Percentiles rank a stretch among this genome's conserved stretches.
Evolutionary conservation across 2,113 vertebrate genomes (phyloP).

Genomic region (Dipodomys spectabilis): DNA sequence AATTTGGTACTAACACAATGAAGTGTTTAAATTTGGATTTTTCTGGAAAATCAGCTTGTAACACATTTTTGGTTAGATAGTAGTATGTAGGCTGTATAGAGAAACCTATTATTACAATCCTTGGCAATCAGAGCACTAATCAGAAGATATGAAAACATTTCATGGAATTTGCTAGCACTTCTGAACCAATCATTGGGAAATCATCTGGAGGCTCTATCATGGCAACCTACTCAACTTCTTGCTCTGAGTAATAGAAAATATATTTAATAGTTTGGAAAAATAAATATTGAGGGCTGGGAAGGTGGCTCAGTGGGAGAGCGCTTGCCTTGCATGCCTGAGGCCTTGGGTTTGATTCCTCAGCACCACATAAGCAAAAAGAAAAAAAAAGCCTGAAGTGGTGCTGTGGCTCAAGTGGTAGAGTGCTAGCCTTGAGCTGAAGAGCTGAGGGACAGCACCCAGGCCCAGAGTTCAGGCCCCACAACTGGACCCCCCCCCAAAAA

Average conservation of each 20-base stretch:
- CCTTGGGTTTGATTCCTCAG: no score
- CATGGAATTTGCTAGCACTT: not conserved
- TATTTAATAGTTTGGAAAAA: not conserved
- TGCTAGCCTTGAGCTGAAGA: no score
- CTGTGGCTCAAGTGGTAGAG: no score
- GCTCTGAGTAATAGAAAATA: not conserved
- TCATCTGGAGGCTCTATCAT: not conserved
- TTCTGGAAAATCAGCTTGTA: not conserved
- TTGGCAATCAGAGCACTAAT: slow-evolving; percentile 26
- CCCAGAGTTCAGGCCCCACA: no score
- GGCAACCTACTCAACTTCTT: not conserved
- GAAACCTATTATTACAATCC: not conserved
- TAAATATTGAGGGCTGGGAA: not conserved
- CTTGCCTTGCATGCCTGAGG: no score
- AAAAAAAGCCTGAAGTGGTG: no score
- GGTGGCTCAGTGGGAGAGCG: no score
- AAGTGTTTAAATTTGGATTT: slow-evolving; percentile 49
- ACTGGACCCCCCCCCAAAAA: no score
- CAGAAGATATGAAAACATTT: not conserved
- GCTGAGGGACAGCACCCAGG: no score
- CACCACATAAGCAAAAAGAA: no score
- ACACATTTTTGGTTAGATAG: not conserved
- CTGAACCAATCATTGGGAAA: not conserved
- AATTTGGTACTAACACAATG: slow-evolving; percentile 28
- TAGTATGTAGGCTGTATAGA: not conserved